Conservation (phyloP, 37 sponge, comb jelly and placozoan species). For the Sycon ciliatum region DNA sequence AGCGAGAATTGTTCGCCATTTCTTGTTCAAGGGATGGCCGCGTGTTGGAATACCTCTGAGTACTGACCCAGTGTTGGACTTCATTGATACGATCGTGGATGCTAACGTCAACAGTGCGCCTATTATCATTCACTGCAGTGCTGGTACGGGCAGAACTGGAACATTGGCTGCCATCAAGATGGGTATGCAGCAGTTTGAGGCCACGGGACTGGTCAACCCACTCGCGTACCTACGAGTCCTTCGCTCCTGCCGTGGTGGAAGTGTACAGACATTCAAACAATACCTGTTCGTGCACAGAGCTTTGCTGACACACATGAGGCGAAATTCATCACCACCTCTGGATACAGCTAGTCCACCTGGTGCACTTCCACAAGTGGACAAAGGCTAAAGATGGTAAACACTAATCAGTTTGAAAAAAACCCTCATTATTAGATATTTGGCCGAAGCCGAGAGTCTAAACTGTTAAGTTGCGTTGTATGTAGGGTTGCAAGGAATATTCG, state of each 20-base stretch:
- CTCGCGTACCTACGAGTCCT: neutral
- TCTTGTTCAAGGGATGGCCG: constrained; percentile 13
- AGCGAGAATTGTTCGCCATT: too few relatives aligned
- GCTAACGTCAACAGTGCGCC: neutral
- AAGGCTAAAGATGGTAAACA: too few relatives aligned
- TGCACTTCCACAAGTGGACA: too few relatives aligned
- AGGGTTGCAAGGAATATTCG: too few relatives aligned
- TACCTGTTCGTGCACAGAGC: constrained; percentile 17
- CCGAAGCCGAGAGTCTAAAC: too few relatives aligned
- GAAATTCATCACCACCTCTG: too few relatives aligned
- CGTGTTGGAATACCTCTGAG: neutral
- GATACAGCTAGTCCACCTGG: too few relatives aligned
- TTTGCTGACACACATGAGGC: too few relatives aligned
- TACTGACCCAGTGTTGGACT: neutral
- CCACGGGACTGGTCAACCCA: neutral
- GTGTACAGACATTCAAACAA: constrained; percentile 9
- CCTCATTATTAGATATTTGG: too few relatives aligned
- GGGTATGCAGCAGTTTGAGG: constrained; percentile 16
- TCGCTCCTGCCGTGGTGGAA: constrained; percentile 11
- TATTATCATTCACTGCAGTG: constrained; percentile 15
- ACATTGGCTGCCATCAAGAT: constrained; percentile 10
- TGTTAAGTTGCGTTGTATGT: too few relatives aligned
- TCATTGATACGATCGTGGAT: neutral
- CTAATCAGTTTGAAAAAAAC: too few relatives aligned
- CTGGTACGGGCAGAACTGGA: constrained; percentile 17